Conservation (phyloP, 2,113 vertebrate species). For the Dasyornis broadbenti region DNA sequence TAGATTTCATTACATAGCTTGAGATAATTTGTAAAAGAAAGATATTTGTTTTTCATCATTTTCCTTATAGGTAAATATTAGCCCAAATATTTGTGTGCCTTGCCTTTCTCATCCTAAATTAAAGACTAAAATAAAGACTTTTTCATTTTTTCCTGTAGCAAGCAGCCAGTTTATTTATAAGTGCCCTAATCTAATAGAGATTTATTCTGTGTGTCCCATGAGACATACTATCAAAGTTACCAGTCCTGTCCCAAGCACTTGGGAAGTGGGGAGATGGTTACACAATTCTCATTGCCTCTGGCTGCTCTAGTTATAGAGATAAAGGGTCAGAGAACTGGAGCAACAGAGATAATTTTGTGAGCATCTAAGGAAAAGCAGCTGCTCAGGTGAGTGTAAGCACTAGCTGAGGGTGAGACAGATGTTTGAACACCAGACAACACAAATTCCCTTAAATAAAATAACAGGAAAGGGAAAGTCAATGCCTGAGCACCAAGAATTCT, state of each 20-base stretch:
- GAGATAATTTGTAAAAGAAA: not conserved
- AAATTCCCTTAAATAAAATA: not conserved
- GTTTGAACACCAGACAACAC: not conserved
- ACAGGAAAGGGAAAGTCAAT: not conserved
- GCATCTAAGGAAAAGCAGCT: slow-evolving; percentile 2
- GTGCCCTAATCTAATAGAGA: slow-evolving; percentile 38
- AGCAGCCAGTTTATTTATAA: slow-evolving; percentile 41
- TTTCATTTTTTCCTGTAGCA: not conserved
- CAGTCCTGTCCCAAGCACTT: slow-evolving; percentile 39
- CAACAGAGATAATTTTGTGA: slow-evolving; percentile 19
- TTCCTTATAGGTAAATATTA: not conserved
- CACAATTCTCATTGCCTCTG: slow-evolving; percentile 55
- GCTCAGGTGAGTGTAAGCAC: not conserved
- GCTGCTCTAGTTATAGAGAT: slow-evolving; percentile 49
- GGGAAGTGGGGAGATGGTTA: slow-evolving; percentile 47
- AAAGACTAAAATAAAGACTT: not conserved
- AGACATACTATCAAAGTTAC: slow-evolving; percentile 1
- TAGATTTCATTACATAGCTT: not conserved
- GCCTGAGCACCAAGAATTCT: not conserved
- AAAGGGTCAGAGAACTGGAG: slow-evolving; percentile 56
- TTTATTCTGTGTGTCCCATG: slow-evolving; percentile 1
- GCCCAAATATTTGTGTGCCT: not conserved
- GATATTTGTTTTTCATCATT: not conserved
- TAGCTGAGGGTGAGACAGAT: not conserved
- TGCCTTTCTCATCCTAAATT: not conserved